These are phyloP conservation scores for Teleiodes luculella DNA, from an alignment of 2,888 invertebrate genomes.

Conservation along the genomic window DNA sequence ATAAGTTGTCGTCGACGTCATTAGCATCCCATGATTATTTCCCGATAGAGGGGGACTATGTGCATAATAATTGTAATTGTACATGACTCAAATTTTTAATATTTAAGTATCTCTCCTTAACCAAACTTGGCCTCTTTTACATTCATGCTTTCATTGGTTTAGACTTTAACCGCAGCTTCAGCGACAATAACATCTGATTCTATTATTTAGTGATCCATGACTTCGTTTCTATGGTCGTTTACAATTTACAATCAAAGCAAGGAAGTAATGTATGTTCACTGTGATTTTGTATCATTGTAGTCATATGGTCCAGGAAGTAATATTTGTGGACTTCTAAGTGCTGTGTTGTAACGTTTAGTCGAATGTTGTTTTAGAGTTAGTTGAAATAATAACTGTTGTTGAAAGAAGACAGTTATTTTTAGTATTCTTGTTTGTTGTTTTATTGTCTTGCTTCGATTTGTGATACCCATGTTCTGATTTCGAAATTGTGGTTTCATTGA, in stretches of 20 bases:
- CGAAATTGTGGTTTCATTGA: too few species aligned
- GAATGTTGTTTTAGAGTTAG: constrained; percentile 12
- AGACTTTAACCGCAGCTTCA: constrained; percentile 1
- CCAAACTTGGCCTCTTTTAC: too few species aligned
- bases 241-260: neutral
- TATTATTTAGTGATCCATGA: neutral
- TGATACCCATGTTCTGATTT: too few species aligned
- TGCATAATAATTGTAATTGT: too few species aligned
- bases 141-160: neutral
- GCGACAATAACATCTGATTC: neutral
- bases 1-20: too few species aligned
- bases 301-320: constrained; percentile 7
- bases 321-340: constrained; percentile 23
- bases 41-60: too few species aligned
- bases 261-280: neutral
- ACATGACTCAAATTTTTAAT: too few species aligned
- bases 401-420: neutral
- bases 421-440: neutral
- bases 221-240: neutral
- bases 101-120: too few species aligned
- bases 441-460: too few species aligned
- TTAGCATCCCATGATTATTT: too few species aligned
- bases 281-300: neutral
- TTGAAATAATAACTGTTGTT: constrained; percentile 5
- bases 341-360: constrained; percentile 7